Conservation (phyloP, 64 coral and sea anemone species). For the Pocillopora verrucosa region DNA sequence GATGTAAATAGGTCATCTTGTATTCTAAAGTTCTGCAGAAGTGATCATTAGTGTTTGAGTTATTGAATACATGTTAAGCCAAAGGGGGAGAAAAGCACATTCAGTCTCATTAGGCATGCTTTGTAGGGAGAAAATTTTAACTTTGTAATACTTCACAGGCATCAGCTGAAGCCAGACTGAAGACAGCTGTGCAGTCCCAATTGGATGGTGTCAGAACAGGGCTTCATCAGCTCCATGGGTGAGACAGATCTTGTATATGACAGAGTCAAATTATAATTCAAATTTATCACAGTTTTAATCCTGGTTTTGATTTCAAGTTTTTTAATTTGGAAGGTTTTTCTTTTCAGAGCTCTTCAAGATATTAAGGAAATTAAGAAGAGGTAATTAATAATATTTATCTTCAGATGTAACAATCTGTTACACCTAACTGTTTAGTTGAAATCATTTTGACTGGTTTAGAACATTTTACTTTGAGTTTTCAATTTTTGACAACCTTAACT, state of each 20-base stretch:
- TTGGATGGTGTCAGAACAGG: slow-evolving; percentile 94
- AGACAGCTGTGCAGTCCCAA: slow-evolving; percentile 96
- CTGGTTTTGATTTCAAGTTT: background rate
- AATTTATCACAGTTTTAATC: too few relatives aligned
- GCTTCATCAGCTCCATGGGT: slow-evolving; percentile 90
- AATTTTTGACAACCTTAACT: too few relatives aligned
- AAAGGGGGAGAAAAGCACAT: too few relatives aligned
- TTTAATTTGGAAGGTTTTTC: background rate
- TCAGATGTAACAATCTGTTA: too few relatives aligned
- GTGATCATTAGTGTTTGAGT: too few relatives aligned
- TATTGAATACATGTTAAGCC: too few relatives aligned
- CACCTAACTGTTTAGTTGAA: too few relatives aligned
- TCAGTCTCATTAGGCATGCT: too few relatives aligned
- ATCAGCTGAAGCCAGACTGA: slow-evolving; percentile 93
- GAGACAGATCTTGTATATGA: background rate
- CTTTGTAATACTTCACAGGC: slow-evolving; percentile 52
- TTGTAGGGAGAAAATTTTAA: background rate
- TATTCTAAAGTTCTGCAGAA: too few relatives aligned
- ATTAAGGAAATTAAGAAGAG: slow-evolving; percentile 90
- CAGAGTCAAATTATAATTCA: background rate
- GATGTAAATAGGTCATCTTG: too few relatives aligned
- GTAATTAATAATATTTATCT: slow-evolving; percentile 9
- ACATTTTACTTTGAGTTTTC: too few relatives aligned
- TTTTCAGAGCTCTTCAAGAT: slow-evolving; percentile 81
- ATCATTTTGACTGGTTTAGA: too few relatives aligned